These are phyloP conservation scores for Drosophila prosaltans DNA, from an alignment of 1,140 invertebrate species.

Conservation along the genomic window DNA sequence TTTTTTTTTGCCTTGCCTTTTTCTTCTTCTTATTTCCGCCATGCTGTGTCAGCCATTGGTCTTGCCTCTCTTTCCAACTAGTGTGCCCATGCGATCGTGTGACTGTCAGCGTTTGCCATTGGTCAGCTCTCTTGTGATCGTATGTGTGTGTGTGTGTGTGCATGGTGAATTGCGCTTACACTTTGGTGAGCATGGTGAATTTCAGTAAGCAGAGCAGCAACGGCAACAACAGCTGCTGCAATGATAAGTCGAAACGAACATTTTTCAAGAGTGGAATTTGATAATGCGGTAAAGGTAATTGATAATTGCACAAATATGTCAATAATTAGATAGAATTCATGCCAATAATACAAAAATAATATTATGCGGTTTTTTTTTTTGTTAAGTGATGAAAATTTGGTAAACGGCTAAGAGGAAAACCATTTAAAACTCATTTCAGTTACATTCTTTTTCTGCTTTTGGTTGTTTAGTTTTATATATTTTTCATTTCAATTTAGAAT, in stretches of 20 bases:
- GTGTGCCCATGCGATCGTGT: slow-evolving; percentile 31
- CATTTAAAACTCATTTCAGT: too few species aligned
- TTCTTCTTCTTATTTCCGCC: slow-evolving; percentile 34
- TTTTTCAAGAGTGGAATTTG: too few species aligned
- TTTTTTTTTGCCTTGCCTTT: slow-evolving; percentile 36
- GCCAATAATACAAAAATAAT: too few species aligned
- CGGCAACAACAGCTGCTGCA: background rate
- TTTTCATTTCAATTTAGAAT: too few species aligned
- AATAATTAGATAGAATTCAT: too few species aligned
- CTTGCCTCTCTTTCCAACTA: slow-evolving; percentile 61
- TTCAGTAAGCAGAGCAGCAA: background rate
- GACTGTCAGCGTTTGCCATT: slow-evolving; percentile 44
- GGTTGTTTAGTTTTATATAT: too few species aligned
- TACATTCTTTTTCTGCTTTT: too few species aligned
- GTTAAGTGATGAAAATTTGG: too few species aligned
- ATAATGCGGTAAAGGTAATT: too few species aligned
- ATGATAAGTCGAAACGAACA: background rate
- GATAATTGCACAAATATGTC: too few species aligned
- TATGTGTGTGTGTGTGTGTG: slow-evolving; percentile 27
- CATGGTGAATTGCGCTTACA: background rate
- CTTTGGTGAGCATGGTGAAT: background rate
- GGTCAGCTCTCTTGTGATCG: slow-evolving; percentile 25
- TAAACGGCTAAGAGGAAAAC: too few species aligned
- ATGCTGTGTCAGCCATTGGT: slow-evolving; percentile 69
- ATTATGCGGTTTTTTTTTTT: too few species aligned